A percentile compares a stretch with the other conserved stretches of the same genome.
Conservation (phyloP, 2,888 invertebrate species). For the Microchrysa polita region DNA sequence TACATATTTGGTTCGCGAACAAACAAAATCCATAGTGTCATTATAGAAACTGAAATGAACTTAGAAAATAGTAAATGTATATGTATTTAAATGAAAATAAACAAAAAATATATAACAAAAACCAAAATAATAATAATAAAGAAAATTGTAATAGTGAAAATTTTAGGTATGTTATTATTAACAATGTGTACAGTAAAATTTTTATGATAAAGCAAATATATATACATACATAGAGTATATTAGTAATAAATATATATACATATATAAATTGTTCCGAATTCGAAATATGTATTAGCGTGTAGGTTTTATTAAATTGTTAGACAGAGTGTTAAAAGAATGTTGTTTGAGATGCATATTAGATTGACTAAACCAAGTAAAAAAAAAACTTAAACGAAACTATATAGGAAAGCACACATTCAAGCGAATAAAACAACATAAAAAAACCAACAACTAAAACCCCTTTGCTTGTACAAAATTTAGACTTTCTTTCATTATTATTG, state of each 20-base stretch:
- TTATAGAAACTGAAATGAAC: background rate
- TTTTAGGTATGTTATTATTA: slow-evolving; percentile 39
- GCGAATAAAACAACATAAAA: background rate
- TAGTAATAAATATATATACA: slow-evolving; percentile 4
- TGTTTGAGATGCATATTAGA: slow-evolving; percentile 33
- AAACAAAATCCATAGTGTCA: background rate
- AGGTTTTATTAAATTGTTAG: slow-evolving; percentile 42
- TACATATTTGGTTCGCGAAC: slow-evolving; percentile 13
- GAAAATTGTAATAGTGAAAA: background rate
- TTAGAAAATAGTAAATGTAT: background rate
- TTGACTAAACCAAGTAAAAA: background rate
- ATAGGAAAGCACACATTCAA: background rate
- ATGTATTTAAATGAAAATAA: slow-evolving; percentile 16
- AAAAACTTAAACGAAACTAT: background rate
- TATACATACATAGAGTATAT: slow-evolving; percentile 22
- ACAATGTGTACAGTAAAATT: slow-evolving; percentile 39
- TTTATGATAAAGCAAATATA: slow-evolving; percentile 31
- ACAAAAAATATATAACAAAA: background rate
- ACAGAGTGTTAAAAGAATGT: slow-evolving; percentile 25
- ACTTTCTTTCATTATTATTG: background rate
- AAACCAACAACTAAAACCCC: background rate
- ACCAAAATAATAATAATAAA: background rate
- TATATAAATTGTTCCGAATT: slow-evolving; percentile 31
- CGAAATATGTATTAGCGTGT: slow-evolving; percentile 34
- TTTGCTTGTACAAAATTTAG: slow-evolving; percentile 12